Conservation (phyloP, 2,888 invertebrate species). For the Peribatodes rhomboidaria region DNA sequence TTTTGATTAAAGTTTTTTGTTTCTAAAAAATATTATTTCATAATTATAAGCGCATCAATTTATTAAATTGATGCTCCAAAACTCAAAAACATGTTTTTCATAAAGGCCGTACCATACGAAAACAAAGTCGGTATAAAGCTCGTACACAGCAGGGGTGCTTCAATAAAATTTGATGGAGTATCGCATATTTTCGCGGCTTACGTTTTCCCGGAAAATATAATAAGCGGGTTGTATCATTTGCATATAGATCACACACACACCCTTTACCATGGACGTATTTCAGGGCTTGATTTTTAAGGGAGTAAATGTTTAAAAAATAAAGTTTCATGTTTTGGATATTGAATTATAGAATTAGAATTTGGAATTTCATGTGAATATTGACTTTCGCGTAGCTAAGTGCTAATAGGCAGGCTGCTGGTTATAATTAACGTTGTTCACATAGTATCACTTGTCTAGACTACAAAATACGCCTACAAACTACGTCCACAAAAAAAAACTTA, state of each 20-base stretch:
- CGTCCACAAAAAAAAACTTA: too few relatives aligned
- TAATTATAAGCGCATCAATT: constrained; percentile 44
- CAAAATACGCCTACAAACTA: too few relatives aligned
- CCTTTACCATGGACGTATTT: constrained; percentile 38
- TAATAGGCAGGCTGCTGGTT: too few relatives aligned
- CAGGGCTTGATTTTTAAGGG: constrained; percentile 18
- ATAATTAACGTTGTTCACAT: too few relatives aligned
- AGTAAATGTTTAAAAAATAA: background rate
- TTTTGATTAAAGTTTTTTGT: too few relatives aligned
- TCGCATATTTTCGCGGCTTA: constrained; percentile 72
- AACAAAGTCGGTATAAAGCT: constrained; percentile 52
- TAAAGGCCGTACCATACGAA: constrained; percentile 53
- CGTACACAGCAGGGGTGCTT: constrained; percentile 57
- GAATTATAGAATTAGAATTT: too few relatives aligned
- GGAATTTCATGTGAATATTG: too few relatives aligned
- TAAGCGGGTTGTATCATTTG: constrained; percentile 85
- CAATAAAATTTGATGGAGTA: constrained; percentile 80
- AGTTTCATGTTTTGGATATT: too few relatives aligned
- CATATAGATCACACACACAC: constrained; percentile 80
- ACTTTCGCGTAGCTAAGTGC: too few relatives aligned
- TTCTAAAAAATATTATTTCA: too few relatives aligned
- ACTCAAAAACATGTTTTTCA: constrained; percentile 63
- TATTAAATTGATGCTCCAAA: constrained; percentile 50
- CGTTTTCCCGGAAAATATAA: constrained; percentile 79
- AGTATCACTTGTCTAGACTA: too few relatives aligned